Base-by-base conservation (phyloP, 2,888 invertebrate species). In the Serripes groenlandicus region DNA sequence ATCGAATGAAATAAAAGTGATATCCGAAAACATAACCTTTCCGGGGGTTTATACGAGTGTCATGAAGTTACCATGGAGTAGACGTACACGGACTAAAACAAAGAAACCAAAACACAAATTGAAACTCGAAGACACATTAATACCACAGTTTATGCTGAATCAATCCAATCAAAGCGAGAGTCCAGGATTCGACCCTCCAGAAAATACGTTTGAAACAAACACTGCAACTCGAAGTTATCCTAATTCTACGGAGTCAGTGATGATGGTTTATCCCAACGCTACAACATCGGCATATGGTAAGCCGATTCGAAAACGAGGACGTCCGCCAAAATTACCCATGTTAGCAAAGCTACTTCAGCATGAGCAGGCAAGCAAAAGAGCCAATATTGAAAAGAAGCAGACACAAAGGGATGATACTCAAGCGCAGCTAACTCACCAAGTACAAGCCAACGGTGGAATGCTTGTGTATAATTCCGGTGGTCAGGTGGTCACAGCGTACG, bases 31-130 rank as follows among this genome's bases (percentile, higher is more conserved):
- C 71, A 91, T 89, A 0, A 83, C 89, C 0, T 90, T 89, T 60
- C 91, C 91, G 4, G 92, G 92, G 0, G 92, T 92, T 7, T 92
- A 92, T 81, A 92, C 92, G 18, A 92, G 92, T 76, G 92, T 92
- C 60, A 86, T 92, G 58, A 92, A 92, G 77, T 86, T 92, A 11
- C 92, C 92, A 11, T 92, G 92, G 90, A 91, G 92, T 84, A 81
- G 91, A 26, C 80, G 92, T 54, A 89, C 91, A n/a, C 80, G 92
- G 34, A 89, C 89, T 23, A 89, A 89, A 26, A 88, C 89, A 32
- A 89, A 89, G 23, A 92, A 91, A 42, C 77, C 87, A 11, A 81
- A 88, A 69, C 77, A 75, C 52, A 81, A 78, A 30, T 34, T 78
- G 0, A 83, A 83, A 56, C 78, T 83, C 5, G 83, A 83, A 72